Evolutionary conservation across 2,113 vertebrate species (phyloP).

Genomic region (Montifringilla adamsi): DNA sequence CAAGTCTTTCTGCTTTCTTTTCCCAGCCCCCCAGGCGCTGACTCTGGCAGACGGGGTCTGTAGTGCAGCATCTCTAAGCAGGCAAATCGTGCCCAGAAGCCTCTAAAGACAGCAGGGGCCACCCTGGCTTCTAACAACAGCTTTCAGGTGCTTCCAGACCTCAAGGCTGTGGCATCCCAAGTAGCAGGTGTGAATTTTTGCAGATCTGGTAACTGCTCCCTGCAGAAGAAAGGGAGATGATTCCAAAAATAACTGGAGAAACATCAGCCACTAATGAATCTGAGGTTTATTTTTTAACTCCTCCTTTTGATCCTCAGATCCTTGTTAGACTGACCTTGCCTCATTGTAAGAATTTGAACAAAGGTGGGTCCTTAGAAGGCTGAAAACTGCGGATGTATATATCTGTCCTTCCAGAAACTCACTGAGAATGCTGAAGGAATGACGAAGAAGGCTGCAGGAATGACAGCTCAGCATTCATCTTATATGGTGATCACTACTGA

Average conservation of each 20-base stretch:
- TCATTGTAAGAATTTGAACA: accelerated
- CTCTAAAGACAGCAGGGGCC: accelerated
- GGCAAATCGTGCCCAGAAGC: background rate
- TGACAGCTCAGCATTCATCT: background rate
- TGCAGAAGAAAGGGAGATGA: background rate
- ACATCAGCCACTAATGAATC: background rate
- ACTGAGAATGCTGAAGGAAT: background rate
- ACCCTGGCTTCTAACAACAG: too few relatives aligned
- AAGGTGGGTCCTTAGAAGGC: background rate
- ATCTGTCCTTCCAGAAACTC: background rate
- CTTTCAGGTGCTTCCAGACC: accelerated
- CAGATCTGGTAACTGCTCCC: background rate
- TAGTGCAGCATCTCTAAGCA: accelerated
- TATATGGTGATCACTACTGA: accelerated
- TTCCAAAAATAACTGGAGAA: background rate
- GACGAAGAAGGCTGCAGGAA: background rate
- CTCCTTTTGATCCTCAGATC: background rate
- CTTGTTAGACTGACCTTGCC: background rate
- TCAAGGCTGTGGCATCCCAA: too few relatives aligned
- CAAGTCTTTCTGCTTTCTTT: background rate
- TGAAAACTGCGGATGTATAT: background rate
- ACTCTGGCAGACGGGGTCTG: background rate
- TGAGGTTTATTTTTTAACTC: background rate
- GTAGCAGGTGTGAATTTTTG: accelerated
- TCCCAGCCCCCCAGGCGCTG: accelerated